These are phyloP conservation scores for Drosophila nebulosa DNA, from an alignment of 1,140 invertebrate species.

Conservation along the genomic window DNA sequence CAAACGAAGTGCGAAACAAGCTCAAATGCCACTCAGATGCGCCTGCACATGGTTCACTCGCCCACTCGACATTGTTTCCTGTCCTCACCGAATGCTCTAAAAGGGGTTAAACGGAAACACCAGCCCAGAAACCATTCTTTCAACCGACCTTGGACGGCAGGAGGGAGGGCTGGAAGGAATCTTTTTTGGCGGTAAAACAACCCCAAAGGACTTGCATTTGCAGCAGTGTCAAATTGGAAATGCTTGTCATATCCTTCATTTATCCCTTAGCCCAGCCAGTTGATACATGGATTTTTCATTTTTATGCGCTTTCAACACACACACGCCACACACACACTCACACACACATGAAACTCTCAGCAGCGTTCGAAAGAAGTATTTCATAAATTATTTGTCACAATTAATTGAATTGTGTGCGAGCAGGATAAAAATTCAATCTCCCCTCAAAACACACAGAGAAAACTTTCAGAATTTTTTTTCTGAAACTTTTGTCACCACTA, in stretches of 20 bases:
- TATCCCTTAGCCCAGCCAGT: slow-evolving; percentile 40
- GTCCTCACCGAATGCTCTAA: slow-evolving; percentile 12
- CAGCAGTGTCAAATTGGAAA: slow-evolving; percentile 74
- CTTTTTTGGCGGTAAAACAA: slow-evolving; percentile 29
- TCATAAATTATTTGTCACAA: slow-evolving; percentile 81
- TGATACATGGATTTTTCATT: slow-evolving; percentile 72
- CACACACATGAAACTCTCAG: slow-evolving; percentile 11
- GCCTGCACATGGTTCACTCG: background rate
- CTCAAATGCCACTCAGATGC: slow-evolving; percentile 58
- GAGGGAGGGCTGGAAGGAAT: background rate
- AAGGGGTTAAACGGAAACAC: slow-evolving; percentile 59
- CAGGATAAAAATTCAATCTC: slow-evolving; percentile 17
- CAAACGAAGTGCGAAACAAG: slow-evolving; percentile 59
- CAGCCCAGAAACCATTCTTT: background rate
- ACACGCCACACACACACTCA: background rate
- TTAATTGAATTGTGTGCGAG: slow-evolving; percentile 79
- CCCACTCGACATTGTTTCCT: background rate
- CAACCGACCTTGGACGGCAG: background rate
- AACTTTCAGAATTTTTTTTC: slow-evolving; percentile 32
- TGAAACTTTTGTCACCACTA: slow-evolving; percentile 70
- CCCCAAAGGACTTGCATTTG: slow-evolving; percentile 43
- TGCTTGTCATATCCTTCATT: slow-evolving; percentile 81
- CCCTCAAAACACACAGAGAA: background rate
- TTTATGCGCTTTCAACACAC: slow-evolving; percentile 36
- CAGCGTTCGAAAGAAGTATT: slow-evolving; percentile 28